Base-by-base conservation (phyloP, 2,888 invertebrate genomes). In the Phanerotoma sp. region DNA sequence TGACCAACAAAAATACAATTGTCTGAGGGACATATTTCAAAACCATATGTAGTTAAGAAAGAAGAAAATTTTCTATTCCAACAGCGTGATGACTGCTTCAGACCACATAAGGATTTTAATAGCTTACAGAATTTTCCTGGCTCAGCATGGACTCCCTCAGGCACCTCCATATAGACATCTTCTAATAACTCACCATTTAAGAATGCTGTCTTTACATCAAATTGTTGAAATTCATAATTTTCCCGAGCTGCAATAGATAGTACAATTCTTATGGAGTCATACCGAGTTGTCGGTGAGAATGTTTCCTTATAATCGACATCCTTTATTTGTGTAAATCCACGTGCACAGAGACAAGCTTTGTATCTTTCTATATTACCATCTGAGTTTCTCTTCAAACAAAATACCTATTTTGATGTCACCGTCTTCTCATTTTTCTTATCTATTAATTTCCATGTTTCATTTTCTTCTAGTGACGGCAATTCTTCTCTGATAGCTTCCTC, bases 281-380 rank as follows among this genome's bases (percentile, higher is more conserved):
- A 54, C 7, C 53, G 11, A 2, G 38, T 30, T 2, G 47, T 37
- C 3, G 55, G 55, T 5, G 33, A 33, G 20, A 18, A 35, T 20
- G n/a, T 33, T 20, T 46, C 18, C 9, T 46, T 15, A 21, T 46
- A 46, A 32, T 46, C 46, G 4, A 46, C 18, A 6, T 30, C 33
- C 6, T 32, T 3, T 5, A 11, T 16, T 35, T 46, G 46, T 5
- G 9, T 5, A 16, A 49, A 54, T 13, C 42, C 49, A 9, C 50
- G 33, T 11, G 49, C 54, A 10, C 33, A 28, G 2, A 54, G 18
- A 18, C 44, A 18, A 6, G 42, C 54, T 25, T 54, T 54, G 3
- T 25, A 45, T 33, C 49, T 33, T 21, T 35, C 11, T 4, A 16
- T 16, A 4, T 30, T 46, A 2, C 16, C 30, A 11, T 33, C 46